Conservation (phyloP, 2,888 invertebrate species). For the Tipula unca region DNA sequence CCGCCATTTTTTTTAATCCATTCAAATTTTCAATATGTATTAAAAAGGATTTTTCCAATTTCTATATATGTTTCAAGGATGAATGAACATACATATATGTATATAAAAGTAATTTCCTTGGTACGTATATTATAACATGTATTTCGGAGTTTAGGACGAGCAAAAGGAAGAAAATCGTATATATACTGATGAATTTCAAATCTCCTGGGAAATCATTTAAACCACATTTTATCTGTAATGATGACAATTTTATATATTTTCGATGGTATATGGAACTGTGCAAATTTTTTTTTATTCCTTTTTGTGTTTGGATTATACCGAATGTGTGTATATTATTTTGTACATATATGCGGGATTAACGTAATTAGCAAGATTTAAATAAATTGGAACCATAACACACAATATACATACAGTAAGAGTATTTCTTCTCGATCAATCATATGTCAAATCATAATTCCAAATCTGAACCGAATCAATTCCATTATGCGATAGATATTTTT, state of each 20-base stretch:
- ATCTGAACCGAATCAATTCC: background rate
- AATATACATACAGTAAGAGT: background rate
- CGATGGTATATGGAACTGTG: background rate
- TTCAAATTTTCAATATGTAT: background rate
- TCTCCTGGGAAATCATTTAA: constrained; percentile 24
- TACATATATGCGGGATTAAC: too few relatives aligned
- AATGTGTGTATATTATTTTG: background rate
- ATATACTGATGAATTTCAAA: background rate
- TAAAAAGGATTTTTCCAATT: background rate
- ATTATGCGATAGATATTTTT: background rate
- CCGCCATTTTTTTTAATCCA: background rate
- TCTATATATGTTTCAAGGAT: background rate
- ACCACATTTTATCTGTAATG: constrained; percentile 21
- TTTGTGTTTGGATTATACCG: background rate
- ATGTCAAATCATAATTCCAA: background rate
- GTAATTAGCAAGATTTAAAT: background rate
- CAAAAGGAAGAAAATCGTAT: background rate
- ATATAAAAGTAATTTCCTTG: background rate
- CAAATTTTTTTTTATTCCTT: background rate
- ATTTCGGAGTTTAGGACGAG: background rate
- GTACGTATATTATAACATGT: background rate
- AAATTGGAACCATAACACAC: background rate
- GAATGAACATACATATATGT: background rate
- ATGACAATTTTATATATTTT: background rate
- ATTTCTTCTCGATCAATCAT: background rate